Percentiles rank a stretch among this genome's conserved stretches.
These are phyloP conservation scores for Lypha dubia DNA, from an alignment of 2,888 invertebrate species.

Conservation along the genomic window DNA sequence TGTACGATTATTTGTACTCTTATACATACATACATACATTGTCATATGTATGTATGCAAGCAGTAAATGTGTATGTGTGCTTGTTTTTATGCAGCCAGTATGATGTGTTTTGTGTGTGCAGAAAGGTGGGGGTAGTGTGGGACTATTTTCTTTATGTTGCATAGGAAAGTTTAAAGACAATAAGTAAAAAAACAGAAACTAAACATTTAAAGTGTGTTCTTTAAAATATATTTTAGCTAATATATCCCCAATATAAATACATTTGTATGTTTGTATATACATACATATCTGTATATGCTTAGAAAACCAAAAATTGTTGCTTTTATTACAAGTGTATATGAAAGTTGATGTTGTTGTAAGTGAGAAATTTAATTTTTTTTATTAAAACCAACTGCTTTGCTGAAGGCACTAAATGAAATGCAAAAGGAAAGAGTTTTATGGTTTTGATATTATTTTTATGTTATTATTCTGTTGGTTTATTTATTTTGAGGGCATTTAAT, in stretches of 20 bases:
- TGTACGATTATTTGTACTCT: background rate
- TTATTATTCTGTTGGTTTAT: conserved; percentile 9
- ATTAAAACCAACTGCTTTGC: conserved; percentile 19
- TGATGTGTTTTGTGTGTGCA: conserved; percentile 59
- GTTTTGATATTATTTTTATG: conserved; percentile 29
- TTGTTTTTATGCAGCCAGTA: conserved; percentile 4
- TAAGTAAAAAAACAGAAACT: conserved; percentile 7
- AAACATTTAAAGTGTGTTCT: conserved; percentile 14
- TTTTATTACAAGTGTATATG: background rate
- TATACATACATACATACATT: background rate
- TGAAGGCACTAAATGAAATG: conserved; percentile 15
- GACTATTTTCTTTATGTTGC: background rate
- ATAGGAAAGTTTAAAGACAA: conserved; percentile 18
- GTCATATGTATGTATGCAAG: background rate
- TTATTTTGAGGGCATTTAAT: conserved; percentile 72
- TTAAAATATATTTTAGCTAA: conserved; percentile 1
- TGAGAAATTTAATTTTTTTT: conserved; percentile 26
- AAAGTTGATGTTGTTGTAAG: background rate
- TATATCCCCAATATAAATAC: background rate
- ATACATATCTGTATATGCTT: too few species aligned
- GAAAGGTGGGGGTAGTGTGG: conserved; percentile 46
- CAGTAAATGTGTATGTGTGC: background rate
- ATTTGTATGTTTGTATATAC: too few species aligned
- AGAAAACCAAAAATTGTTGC: conserved; percentile 40
- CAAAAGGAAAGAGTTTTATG: conserved; percentile 25